A percentile compares a stretch with the other conserved stretches of the same genome.
Conservation (phyloP, 2,797 vertebrate species). For the Rousettus madagascariensis region DNA sequence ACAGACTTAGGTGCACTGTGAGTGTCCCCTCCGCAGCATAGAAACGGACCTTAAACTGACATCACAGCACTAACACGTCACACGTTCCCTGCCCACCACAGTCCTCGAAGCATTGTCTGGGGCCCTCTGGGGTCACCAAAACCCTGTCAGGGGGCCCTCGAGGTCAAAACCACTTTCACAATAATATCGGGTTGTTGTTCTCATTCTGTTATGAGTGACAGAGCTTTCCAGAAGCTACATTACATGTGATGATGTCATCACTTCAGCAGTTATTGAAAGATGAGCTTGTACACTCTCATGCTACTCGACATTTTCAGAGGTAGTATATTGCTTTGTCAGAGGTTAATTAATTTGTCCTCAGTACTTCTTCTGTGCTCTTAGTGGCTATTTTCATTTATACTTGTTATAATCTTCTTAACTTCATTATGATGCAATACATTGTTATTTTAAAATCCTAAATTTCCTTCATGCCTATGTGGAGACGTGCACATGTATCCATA, state of each 20-base stretch:
- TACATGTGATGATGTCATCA: neutral
- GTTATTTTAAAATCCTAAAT: neutral
- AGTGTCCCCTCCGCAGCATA: neutral
- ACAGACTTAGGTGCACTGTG: neutral
- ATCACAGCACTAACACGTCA: neutral
- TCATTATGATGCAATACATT: neutral
- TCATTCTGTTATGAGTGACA: neutral
- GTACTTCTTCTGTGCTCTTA: neutral
- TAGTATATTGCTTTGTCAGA: neutral
- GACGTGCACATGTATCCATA: neutral
- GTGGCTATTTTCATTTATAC: neutral
- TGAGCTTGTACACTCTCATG: neutral
- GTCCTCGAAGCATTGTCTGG: neutral
- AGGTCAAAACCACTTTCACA: neutral
- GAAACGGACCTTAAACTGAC: constrained; percentile 1
- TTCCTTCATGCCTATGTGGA: neutral
- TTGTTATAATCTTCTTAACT: neutral
- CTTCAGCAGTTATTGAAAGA: neutral
- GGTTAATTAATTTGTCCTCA: neutral
- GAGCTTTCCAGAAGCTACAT: neutral
- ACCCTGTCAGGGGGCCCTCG: neutral
- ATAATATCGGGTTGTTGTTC: neutral
- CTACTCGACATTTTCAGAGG: neutral
- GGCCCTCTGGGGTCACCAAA: neutral
- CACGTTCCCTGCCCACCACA: neutral